Evolutionary conservation across 2,113 vertebrate species (phyloP), one percentile per base, ranked within the genome.

Genomic region (Micronisus gabar): DNA sequence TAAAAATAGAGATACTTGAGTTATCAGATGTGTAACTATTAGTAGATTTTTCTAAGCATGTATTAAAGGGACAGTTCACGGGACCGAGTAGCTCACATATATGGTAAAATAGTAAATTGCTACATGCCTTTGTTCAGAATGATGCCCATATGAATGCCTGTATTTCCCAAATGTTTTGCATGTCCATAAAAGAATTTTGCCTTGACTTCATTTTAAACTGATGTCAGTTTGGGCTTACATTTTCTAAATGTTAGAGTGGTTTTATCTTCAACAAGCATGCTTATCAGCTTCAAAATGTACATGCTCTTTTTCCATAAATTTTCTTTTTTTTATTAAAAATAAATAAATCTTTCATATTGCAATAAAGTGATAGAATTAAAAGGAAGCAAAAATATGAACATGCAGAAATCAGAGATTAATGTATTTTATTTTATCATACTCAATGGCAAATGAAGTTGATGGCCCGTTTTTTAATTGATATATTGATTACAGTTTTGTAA

Each of bases 401-500:
- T 68, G 38, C 47, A 81, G 32, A 65, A 88, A 75, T 91, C 47
- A 21, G 3, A 67, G 93, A 86, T 71, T 95, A 47, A 66, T 96
- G 88, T 17, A 6, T 94, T 95, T 91, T 79, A 58, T 81, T 81
- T 73, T 78, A 48, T 91, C 80, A 58, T 82, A 52, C 50, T 95
- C 75, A 96, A 97, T 96, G 95, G 91, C 94, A 97, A 90, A 82
- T 95, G 53, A 94, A 88, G 59, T 87, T 93, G 73, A 91, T 90
- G 72, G 73, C 47, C 83, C 55, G 29, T 88, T 96, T 97, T 97
- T 97, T 94, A 98, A 97, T 93, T 97, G 95, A 97, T 96, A 27
- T 87, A 97, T 97, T 76, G 93, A 97, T 97, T 95, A 75, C 72
- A 91, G n/a, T 88, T 97, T 97, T 95, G 36, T 87, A 97, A 96